Base-by-base conservation (phyloP, 2,797 vertebrate genomes). In the Sphenopsis melanotis region DNA sequence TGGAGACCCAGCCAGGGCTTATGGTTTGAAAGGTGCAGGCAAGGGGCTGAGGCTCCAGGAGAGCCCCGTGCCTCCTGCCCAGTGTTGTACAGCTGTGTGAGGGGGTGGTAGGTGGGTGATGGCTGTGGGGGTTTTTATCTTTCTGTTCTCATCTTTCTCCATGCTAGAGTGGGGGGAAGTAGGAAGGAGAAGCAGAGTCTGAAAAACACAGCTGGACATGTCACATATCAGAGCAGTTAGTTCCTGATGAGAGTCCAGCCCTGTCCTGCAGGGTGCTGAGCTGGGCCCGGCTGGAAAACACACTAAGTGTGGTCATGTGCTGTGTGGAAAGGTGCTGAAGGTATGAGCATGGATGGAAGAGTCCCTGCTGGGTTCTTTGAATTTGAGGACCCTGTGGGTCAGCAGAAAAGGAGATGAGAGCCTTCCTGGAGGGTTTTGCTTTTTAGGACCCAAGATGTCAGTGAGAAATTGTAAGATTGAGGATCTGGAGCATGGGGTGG, bases 291-390 rank as follows among this genome's bases (percentile, higher is more conserved):
- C 57, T 68, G 76, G 53, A 69, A 37, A 60, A 42, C 0, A 3
- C 3, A 0, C 27, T 36, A 23, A 41, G 30, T 30, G 61, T 3
- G 5, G 5, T n/a, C 0, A 1, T 34, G 56, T 72, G n/a, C 47
- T 74, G 41, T 71, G 49, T 50, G 32, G 65, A 41, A 63, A 89
- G 34, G 17, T 41, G 70, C 61, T 79, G 70, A 61, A 79, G 36
- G 47, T 37, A 1, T 16, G 20, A 57, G 66, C 9, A 3, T 59
- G 46, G 56, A 17, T 83, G 22, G 59, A 83, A 55, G 47, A 59
- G 53, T 53, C 55, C 12, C 24, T 59, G 21, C 47, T 63, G n/a
- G 15, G 13, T 30, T 83, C 46, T 79, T 82, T 49, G 50, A 30
- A 18, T 57, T 34, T 6, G 19, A 65, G n/a, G 39, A 19, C 20